Evolutionary conservation across 1,140 invertebrate genomes (phyloP).

Genomic region (Aphidius gifuensis): DNA sequence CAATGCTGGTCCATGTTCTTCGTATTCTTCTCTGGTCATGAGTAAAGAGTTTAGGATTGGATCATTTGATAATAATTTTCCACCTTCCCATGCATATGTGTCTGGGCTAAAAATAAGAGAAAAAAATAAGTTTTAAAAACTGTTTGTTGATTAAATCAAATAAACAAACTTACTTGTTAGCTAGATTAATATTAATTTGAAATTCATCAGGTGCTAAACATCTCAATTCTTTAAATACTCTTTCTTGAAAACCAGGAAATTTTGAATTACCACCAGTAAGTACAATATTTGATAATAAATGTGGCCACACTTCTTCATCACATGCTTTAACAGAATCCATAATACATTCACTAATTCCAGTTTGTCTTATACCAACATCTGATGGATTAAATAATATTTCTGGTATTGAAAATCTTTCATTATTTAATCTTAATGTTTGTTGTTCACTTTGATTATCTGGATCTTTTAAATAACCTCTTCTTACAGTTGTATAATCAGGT

Average conservation of each 20-base stretch:
- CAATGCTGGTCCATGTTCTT: conserved; percentile 74
- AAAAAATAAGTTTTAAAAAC: no score
- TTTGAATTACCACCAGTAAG: conserved; percentile 86
- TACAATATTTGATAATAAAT: conserved; percentile 84
- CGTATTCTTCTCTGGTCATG: conserved; percentile 82
- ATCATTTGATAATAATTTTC: conserved; percentile 70
- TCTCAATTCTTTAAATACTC: conserved; percentile 78
- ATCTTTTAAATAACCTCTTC: conserved; percentile 73
- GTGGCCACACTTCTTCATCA: conserved; percentile 75
- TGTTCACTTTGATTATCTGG: conserved; percentile 65
- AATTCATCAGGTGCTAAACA: conserved; percentile 73
- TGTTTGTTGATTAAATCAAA: conserved; percentile 24
- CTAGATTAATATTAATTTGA: conserved; percentile 69
- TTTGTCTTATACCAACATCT: conserved; percentile 90
- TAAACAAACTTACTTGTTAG: conserved; percentile 60
- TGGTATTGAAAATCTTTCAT: conserved; percentile 89
- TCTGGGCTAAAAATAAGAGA: conserved; percentile 61
- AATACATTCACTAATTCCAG: conserved; percentile 91
- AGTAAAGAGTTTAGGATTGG: conserved; percentile 70
- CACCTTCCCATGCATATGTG: conserved; percentile 86
- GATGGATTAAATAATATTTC: conserved; percentile 94
- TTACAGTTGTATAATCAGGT: conserved; percentile 88
- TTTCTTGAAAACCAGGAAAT: conserved; percentile 80
- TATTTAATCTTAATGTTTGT: conserved; percentile 84
- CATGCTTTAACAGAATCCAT: conserved; percentile 70